These are phyloP conservation scores for Toxostoma redivivum DNA, from an alignment of 2,113 vertebrate genomes.

Conservation along the genomic window DNA sequence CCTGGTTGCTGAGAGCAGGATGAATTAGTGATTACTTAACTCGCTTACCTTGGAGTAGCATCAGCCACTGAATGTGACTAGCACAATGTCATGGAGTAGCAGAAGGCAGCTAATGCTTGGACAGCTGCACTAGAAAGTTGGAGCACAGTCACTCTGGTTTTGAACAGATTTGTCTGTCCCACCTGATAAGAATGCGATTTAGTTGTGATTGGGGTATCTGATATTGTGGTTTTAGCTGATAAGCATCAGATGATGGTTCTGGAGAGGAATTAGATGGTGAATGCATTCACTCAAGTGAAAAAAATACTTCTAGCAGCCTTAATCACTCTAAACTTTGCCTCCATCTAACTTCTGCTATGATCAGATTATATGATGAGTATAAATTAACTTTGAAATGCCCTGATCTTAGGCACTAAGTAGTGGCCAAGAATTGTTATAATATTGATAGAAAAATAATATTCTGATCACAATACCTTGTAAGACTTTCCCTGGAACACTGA, in stretches of 20 bases:
- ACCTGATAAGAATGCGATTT: background rate
- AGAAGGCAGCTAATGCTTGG: background rate
- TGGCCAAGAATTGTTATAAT: background rate
- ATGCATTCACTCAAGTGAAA: background rate
- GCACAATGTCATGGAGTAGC: background rate
- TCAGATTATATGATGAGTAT: background rate
- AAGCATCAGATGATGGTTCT: background rate
- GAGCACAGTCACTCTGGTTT: background rate
- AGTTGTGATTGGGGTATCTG: background rate
- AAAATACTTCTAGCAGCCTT: background rate
- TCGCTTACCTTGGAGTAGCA: background rate
- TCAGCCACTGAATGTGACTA: background rate
- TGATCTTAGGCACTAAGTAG: background rate
- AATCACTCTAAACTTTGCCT: background rate
- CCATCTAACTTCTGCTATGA: background rate
- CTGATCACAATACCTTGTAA: background rate
- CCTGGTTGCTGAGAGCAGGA: background rate
- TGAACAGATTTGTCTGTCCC: background rate
- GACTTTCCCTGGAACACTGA: background rate
- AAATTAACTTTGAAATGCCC: background rate
- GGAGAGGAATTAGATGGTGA: background rate
- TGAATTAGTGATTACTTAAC: slow-evolving; percentile 1
- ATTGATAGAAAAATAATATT: background rate
- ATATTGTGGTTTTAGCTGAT: background rate
- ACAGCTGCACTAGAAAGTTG: background rate